Evolutionary conservation across 2,113 vertebrate species (phyloP).

Genomic region (Ptilonorhynchus violaceus): DNA sequence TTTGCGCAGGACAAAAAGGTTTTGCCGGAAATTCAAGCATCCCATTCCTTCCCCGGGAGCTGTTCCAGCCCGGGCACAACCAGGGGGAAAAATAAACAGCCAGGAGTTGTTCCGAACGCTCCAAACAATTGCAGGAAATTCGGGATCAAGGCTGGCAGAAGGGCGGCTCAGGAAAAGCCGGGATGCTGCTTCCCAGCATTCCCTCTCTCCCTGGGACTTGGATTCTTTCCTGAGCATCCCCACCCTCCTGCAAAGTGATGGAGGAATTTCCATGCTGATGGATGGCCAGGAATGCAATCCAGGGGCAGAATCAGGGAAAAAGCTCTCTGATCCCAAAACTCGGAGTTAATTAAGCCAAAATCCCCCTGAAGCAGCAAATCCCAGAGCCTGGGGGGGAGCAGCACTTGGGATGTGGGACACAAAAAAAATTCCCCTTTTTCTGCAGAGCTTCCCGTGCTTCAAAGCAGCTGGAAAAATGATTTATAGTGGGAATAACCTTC

Average conservation of each 20-base stretch:
- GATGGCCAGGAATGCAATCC: fast-evolving
- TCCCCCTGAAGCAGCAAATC: not conserved
- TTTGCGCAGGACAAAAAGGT: not conserved
- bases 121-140: constrained; percentile 37
- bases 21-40: not conserved
- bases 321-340: not conserved
- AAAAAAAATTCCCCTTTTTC: not conserved
- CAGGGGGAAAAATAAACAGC: not conserved
- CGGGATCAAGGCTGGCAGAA: not conserved
- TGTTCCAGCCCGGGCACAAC: not conserved
- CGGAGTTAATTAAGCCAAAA: fast-evolving
- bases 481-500: not conserved
- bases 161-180: not conserved
- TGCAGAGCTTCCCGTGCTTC: not conserved
- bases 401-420: not conserved
- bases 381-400: not conserved
- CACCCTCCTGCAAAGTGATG: fast-evolving
- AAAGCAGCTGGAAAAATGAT: not conserved
- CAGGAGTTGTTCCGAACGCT: not conserved
- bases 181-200: not conserved
- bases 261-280: fast-evolving
- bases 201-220: not conserved
- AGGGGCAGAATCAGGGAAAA: not conserved
- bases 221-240: not conserved
- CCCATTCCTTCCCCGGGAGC: not conserved